Evolutionary conservation across 2,797 vertebrate genomes (phyloP).

Genomic region (Sylvilagus floridanus): DNA sequence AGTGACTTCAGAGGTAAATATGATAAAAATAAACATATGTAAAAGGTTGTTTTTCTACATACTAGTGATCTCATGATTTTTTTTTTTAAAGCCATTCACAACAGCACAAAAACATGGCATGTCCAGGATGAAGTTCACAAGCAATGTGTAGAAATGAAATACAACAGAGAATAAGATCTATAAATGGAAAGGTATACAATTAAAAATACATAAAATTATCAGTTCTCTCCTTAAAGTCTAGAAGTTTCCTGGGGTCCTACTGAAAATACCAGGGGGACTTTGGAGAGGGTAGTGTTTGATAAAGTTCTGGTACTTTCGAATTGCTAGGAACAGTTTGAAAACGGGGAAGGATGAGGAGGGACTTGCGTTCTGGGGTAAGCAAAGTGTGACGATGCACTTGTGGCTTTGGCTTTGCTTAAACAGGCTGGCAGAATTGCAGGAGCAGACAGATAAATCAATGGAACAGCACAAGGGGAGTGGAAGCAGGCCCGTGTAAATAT

Average conservation of each 20-base stretch:
- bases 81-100: background rate
- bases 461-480: conserved; percentile 11
- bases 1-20: background rate
- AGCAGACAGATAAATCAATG: conserved; percentile 42
- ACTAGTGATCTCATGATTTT: background rate
- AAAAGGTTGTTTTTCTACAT: background rate
- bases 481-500: conserved; percentile 32
- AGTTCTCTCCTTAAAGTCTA: background rate
- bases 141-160: background rate
- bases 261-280: background rate
- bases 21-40: background rate
- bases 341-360: background rate
- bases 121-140: background rate
- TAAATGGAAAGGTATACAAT: background rate
- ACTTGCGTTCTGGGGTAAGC: background rate
- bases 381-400: accelerated
- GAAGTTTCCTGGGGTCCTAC: background rate
- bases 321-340: background rate
- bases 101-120: background rate
- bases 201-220: background rate
- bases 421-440: background rate
- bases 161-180: background rate
- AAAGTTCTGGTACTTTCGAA: background rate
- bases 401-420: background rate
- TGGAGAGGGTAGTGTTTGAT: background rate